phyloP scores from a whole-genome alignment of 2,113 vertebrate species.

The Melierax canorus region DNA sequence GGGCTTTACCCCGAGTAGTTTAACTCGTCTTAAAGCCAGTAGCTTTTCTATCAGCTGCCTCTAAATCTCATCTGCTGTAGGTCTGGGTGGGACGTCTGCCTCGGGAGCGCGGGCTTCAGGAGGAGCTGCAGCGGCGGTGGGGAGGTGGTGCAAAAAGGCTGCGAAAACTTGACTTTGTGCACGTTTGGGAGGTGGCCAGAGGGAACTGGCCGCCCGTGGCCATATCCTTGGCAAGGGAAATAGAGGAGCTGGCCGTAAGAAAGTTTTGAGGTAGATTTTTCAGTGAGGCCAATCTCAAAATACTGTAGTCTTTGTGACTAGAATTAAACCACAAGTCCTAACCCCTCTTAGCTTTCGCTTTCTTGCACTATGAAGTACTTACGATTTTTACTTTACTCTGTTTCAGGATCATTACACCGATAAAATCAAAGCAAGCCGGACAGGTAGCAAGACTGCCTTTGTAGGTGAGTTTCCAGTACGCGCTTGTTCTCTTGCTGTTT shows the following conservation, averaged over 20 bases:
- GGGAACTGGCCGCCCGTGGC: accelerated
- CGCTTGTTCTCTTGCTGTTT: neutral
- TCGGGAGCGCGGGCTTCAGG: neutral
- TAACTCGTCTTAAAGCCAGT: neutral
- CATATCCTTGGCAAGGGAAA: accelerated
- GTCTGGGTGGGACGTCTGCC: neutral
- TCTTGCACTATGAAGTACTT: neutral
- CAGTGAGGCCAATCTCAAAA: neutral
- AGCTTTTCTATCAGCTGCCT: neutral
- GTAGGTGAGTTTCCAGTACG: conserved; percentile 43
- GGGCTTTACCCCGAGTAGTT: neutral
- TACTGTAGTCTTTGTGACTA: neutral
- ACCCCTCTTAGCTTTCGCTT: neutral
- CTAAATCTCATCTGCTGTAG: neutral
- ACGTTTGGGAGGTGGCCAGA: neutral
- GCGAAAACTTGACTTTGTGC: neutral
- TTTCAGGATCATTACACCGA: conserved; percentile 2
- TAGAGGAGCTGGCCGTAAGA: accelerated
- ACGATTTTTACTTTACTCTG: neutral
- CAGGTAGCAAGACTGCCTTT: neutral
- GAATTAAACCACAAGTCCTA: neutral
- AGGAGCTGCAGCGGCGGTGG: neutral
- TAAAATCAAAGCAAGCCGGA: neutral
- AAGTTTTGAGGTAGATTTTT: neutral
- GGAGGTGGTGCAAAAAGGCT: neutral